phyloP scores from a whole-genome alignment of 2,113 vertebrate species.

The Noturus placidus region DNA sequence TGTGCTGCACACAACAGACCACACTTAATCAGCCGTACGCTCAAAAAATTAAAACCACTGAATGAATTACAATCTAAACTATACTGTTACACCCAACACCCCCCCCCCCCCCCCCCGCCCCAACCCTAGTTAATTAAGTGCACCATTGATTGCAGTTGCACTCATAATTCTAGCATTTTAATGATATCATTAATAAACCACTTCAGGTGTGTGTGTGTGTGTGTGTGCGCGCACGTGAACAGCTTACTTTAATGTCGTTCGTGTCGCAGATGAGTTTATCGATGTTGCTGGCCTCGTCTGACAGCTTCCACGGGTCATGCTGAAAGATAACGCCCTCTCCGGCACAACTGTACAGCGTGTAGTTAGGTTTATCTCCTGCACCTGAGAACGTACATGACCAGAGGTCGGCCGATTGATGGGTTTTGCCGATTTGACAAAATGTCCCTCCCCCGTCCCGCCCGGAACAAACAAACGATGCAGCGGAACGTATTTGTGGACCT shows the following conservation, averaged over 20 bases:
- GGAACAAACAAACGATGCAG: too few relatives aligned
- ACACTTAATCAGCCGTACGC: slow-evolving; percentile 10
- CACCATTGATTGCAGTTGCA: background rate
- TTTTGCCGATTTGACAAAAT: too few relatives aligned
- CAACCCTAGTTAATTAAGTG: background rate
- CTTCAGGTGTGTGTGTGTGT: background rate
- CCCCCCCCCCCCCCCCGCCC: too few relatives aligned
- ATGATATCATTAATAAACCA: background rate
- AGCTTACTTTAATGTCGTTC: slow-evolving; percentile 85
- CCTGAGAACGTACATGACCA: slow-evolving; percentile 46
- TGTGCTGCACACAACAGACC: slow-evolving; percentile 79
- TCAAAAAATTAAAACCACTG: background rate
- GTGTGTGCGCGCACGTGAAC: too few relatives aligned
- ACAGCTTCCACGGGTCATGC: slow-evolving; percentile 86
- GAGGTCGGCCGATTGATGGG: too few relatives aligned
- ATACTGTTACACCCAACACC: too few relatives aligned
- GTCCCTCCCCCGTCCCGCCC: too few relatives aligned
- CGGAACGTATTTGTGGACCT: background rate
- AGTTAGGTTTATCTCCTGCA: slow-evolving; percentile 74
- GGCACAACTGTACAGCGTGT: slow-evolving; percentile 90
- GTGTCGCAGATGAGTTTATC: slow-evolving; percentile 88
- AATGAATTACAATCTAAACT: background rate
- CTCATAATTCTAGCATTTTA: background rate
- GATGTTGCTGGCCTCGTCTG: slow-evolving; percentile 83
- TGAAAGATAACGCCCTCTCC: slow-evolving; percentile 91